phyloP scores from a whole-genome alignment of 1,140 invertebrate species.

The Nixonia krombeini region DNA sequence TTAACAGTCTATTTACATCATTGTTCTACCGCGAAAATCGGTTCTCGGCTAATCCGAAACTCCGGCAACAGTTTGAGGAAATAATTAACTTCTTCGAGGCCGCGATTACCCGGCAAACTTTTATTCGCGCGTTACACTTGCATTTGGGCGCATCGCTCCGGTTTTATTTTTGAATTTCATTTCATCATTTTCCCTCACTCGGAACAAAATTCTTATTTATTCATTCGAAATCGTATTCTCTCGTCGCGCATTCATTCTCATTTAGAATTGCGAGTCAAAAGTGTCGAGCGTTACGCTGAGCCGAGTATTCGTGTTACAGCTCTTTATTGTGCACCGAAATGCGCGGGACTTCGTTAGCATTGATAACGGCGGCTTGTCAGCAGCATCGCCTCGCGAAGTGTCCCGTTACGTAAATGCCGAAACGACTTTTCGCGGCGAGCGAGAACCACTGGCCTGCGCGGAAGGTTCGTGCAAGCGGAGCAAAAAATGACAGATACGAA shows the following conservation, averaged over 20 bases:
- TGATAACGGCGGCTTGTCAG: constrained; percentile 37
- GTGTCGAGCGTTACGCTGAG: constrained; percentile 45
- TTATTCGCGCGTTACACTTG: no score
- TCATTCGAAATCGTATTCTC: constrained; percentile 39
- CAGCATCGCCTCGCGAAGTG: constrained; percentile 24
- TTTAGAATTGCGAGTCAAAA: constrained; percentile 46
- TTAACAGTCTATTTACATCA: no score
- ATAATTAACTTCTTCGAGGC: no score
- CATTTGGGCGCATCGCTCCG: no score
- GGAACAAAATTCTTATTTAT: constrained; percentile 38
- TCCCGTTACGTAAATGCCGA: constrained; percentile 24
- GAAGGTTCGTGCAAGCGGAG: no score
- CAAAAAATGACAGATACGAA: no score
- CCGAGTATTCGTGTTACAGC: constrained; percentile 43
- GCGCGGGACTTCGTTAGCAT: constrained; percentile 37
- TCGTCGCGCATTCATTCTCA: constrained; percentile 41
- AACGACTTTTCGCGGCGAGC: constrained; percentile 3
- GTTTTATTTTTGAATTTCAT: no score
- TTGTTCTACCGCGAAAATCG: no score
- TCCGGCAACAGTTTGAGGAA: no score
- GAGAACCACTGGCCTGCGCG: no score
- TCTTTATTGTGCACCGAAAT: constrained; percentile 41
- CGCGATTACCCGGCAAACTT: no score
- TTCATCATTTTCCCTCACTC: constrained; percentile 38
- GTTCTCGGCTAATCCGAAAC: no score